Evolutionary conservation across 2,888 invertebrate genomes (phyloP), one percentile per base, ranked within the genome.

Genomic region (Choristoneura rosaceana): DNA sequence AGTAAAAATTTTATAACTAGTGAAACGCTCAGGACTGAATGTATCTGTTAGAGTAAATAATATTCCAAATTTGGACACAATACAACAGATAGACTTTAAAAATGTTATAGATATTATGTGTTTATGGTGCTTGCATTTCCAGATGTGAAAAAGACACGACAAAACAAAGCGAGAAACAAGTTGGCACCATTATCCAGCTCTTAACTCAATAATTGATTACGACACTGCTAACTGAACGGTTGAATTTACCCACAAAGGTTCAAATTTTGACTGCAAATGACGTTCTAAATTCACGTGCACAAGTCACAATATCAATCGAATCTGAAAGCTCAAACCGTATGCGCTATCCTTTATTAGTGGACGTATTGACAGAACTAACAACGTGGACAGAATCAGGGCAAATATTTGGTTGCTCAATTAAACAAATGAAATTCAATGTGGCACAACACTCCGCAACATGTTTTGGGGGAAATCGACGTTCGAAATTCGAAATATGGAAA

Each of bases 311-410:
- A 80, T 87, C 70, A 75, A 59, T 75, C 76, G 77, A 71, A 75
- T 77, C 69, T 74, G 64, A 75, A 69, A 69, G 76, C 75, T 78
- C 74, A 80, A 81, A 74, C 80, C 80, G 69, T 63, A 71, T 81
- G 80, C 83, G 84, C 82, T 85, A 85, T 87, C 86, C 84, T 88
- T 86, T 89, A 86, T 87, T 87, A 87, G 85, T 86, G 86, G 83
- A 88, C 83, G 80, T 91, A 90, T 92, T 92, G 91, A 92, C 91
- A 89, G 86, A 85, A 88, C 90, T 90, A 90, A 90, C 90, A 88
- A 86, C 88, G 84, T 83, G 78, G 85, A 85, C 87, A 80, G 85
- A 87, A 90, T 84, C 84, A 81, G 82, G 77, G 74, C 90, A 91
- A 92, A 92, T 91, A 90, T 92, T 90, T 89, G 87, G 83, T 75